Evolutionary conservation across 2,113 vertebrate species (phyloP).

Genomic region (Amia ocellicauda): DNA sequence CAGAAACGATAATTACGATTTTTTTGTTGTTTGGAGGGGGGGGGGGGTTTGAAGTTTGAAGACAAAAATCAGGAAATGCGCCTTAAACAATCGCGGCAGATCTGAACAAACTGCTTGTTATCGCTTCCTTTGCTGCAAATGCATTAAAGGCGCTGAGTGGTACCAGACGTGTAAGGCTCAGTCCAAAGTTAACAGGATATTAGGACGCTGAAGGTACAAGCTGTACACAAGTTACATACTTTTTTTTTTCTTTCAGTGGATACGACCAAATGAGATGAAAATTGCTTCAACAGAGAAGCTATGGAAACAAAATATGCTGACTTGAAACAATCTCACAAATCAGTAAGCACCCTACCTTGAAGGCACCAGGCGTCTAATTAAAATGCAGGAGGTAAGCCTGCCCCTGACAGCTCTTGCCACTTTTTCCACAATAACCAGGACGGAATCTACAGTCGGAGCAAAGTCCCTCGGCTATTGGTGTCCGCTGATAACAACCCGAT

Average conservation of each 20-base stretch:
- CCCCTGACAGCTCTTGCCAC: too few species aligned
- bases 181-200: background rate
- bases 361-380: too few species aligned
- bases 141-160: constrained; percentile 6
- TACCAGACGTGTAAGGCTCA: constrained; percentile 3
- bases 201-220: constrained; percentile 15
- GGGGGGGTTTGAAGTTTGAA: constrained; percentile 12
- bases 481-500: too few species aligned
- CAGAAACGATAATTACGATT: constrained; percentile 40
- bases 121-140: constrained; percentile 8
- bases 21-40: constrained; percentile 18
- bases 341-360: too few species aligned
- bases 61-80: constrained; percentile 1
- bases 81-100: constrained; percentile 5
- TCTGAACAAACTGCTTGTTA: constrained; percentile 34
- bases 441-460: too few species aligned
- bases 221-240: background rate
- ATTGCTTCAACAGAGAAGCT: constrained; percentile 10
- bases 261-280: constrained; percentile 18
- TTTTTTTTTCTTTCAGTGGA: constrained; percentile 28
- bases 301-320: constrained; percentile 1
- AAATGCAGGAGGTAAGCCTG: too few species aligned
- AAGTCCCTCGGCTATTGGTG: too few species aligned
- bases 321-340: too few species aligned
- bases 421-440: too few species aligned